Conservation (phyloP, 1,140 invertebrate species). For the Macrosteles quadrilineatus region DNA sequence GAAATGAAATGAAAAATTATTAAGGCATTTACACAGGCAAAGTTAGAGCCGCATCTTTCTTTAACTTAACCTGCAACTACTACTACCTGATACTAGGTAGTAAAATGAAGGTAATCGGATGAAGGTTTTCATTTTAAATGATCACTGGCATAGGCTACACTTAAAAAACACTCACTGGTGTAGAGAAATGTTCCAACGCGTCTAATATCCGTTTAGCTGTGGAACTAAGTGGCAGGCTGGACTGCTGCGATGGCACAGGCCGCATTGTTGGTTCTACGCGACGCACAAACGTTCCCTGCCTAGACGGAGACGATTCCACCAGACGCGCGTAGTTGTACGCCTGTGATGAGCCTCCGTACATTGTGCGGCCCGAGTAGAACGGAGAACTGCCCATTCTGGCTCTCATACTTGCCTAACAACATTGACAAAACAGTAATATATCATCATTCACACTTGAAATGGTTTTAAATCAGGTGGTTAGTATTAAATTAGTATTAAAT, state of each 20-base stretch:
- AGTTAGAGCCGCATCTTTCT: too few species aligned
- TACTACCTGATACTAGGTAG: too few species aligned
- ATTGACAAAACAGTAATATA: too few species aligned
- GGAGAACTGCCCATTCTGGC: conserved; percentile 52
- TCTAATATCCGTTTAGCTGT: conserved; percentile 69
- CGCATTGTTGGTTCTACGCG: conserved; percentile 52
- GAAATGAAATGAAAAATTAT: too few species aligned
- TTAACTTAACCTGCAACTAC: too few species aligned
- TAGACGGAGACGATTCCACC: conserved; percentile 46
- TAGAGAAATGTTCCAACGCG: conserved; percentile 70
- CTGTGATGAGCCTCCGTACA: conserved; percentile 72
- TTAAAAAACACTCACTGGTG: conserved; percentile 69
- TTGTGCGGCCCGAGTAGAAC: conserved; percentile 79
- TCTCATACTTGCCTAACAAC: conserved; percentile 4
- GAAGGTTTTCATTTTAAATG: too few species aligned
- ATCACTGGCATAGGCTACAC: too few species aligned
- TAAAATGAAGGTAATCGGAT: too few species aligned
- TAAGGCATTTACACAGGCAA: too few species aligned
- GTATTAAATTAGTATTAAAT: too few species aligned
- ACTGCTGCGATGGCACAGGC: conserved; percentile 33
- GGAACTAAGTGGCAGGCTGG: conserved; percentile 52
- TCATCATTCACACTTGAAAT: too few species aligned
- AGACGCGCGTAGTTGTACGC: conserved; percentile 57
- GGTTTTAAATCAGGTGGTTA: too few species aligned
- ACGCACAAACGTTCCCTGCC: conserved; percentile 47